phyloP scores from a whole-genome alignment of 2,888 invertebrate species.

The Petrophora chlorosata region DNA sequence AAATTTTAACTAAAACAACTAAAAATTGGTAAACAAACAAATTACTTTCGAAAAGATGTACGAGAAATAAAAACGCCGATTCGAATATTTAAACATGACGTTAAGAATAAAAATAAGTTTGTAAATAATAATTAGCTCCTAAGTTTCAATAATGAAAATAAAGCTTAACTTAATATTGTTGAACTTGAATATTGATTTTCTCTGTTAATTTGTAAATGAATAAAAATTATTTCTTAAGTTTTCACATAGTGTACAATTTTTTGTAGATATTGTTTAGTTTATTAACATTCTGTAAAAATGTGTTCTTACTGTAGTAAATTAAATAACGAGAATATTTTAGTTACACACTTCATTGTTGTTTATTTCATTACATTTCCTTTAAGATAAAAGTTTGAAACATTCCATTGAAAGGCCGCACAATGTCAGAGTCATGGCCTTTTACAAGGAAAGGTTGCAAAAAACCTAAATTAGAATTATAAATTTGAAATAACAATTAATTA shows the following conservation, averaged over 20 bases:
- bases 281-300: conserved; percentile 85
- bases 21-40: too few species aligned
- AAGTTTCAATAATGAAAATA: conserved; percentile 58
- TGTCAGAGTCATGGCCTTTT: neutral
- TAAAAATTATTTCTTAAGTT: conserved; percentile 73
- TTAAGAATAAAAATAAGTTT: conserved; percentile 53
- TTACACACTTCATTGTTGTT: conserved; percentile 73
- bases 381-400: neutral
- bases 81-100: conserved; percentile 66
- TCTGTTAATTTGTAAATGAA: conserved; percentile 80
- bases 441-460: too few species aligned
- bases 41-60: conserved; percentile 2
- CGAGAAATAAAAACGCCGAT: conserved; percentile 24
- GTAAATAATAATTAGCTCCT: conserved; percentile 72
- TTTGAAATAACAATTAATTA: too few species aligned
- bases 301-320: conserved; percentile 85
- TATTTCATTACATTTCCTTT: conserved; percentile 46
- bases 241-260: conserved; percentile 83
- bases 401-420: neutral
- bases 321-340: conserved; percentile 84
- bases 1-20: too few species aligned
- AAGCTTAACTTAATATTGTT: conserved; percentile 81
- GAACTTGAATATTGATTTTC: conserved; percentile 78
- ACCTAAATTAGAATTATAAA: too few species aligned
- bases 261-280: conserved; percentile 82